Evolutionary conservation across 2,888 invertebrate genomes (phyloP).

Genomic region (Drosophila rubida): DNA sequence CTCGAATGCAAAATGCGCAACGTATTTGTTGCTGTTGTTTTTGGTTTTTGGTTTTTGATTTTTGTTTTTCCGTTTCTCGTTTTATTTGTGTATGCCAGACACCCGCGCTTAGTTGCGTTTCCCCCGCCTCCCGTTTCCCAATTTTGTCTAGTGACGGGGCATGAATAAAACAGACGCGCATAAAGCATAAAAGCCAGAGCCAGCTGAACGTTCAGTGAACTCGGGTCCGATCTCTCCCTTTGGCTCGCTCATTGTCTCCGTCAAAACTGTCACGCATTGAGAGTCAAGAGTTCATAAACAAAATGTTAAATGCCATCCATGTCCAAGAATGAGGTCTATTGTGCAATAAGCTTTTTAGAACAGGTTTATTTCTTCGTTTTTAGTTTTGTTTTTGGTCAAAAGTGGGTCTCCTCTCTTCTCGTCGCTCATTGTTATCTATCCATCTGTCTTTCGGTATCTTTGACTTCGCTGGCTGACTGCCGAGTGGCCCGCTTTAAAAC

Average conservation of each 20-base stretch:
- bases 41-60: conserved; percentile 5
- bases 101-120: conserved; percentile 43
- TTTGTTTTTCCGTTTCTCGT: conserved; percentile 12
- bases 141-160: conserved; percentile 28
- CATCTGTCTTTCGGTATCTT: conserved; percentile 12
- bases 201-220: conserved; percentile 67
- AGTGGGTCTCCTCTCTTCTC: conserved; percentile 32
- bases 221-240: conserved; percentile 47
- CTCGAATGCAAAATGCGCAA: conserved; percentile 60
- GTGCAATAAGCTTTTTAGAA: conserved; percentile 68
- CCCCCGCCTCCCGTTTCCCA: too few relatives aligned
- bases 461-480: conserved; percentile 12
- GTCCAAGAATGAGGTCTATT: conserved; percentile 68
- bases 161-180: conserved; percentile 26
- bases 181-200: conserved; percentile 29
- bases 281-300: conserved; percentile 54
- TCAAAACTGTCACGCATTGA: conserved; percentile 68
- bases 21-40: conserved; percentile 19
- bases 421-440: conserved; percentile 35
- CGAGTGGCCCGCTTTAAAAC: conserved; percentile 52
- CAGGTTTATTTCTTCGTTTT: conserved; percentile 51
- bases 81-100: conserved; percentile 44
- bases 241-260: conserved; percentile 32
- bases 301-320: conserved; percentile 65
- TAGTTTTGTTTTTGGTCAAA: conserved; percentile 30